phyloP scores from a whole-genome alignment of 2,113 vertebrate species.

The Pterocles orientalis region DNA sequence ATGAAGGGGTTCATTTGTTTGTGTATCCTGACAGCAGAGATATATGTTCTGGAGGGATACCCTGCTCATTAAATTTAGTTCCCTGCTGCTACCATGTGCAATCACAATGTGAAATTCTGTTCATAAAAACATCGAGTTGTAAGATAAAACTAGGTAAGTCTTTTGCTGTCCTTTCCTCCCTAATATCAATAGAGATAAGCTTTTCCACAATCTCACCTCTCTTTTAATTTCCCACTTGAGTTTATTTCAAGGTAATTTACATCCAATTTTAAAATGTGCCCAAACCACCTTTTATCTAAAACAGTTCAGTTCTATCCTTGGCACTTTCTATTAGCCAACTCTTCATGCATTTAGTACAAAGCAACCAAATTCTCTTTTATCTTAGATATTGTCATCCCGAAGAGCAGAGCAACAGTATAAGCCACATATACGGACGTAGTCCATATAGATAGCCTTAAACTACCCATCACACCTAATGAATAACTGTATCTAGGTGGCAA shows the following conservation, averaged over 20 bases:
- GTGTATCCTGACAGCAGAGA: neutral
- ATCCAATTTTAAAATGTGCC: neutral
- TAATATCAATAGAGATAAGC: neutral
- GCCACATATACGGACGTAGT: neutral
- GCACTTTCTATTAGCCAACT: neutral
- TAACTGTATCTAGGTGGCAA: neutral
- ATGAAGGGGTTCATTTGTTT: neutral
- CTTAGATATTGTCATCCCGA: neutral
- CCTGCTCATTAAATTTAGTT: neutral
- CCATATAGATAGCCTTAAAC: neutral
- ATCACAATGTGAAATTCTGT: neutral
- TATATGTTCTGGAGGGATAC: neutral
- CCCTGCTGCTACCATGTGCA: neutral
- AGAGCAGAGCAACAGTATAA: neutral
- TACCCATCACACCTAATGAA: neutral
- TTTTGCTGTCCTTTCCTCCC: neutral
- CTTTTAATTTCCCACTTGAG: neutral
- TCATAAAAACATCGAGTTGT: neutral
- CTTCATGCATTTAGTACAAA: neutral
- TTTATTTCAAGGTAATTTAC: conserved; percentile 7
- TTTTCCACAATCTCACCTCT: neutral
- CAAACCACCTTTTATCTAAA: neutral
- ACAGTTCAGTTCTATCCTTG: neutral
- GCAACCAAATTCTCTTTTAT: neutral
- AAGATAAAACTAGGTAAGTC: neutral